A percentile compares a stretch with the other conserved stretches of the same genome.
Evolutionary conservation across 2,797 vertebrate genomes (phyloP).

Genomic region (Poeciliopsis infans): DNA sequence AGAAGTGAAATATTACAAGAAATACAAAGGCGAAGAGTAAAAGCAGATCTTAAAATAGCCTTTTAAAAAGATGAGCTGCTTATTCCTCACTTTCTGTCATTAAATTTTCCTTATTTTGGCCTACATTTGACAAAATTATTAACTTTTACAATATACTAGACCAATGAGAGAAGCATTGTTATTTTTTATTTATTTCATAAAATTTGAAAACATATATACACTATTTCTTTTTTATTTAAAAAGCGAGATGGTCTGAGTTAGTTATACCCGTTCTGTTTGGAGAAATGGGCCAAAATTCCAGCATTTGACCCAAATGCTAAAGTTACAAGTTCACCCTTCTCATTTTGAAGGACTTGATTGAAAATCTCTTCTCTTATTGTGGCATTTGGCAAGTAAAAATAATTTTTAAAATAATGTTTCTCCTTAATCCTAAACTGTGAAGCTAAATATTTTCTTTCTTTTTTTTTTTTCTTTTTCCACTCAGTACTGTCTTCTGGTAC

Average conservation of each 20-base stretch:
- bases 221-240: neutral
- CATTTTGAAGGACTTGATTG: neutral
- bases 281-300: neutral
- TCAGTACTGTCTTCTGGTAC: slow-evolving; percentile 89
- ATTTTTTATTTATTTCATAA: neutral
- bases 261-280: neutral
- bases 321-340: neutral
- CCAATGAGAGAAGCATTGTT: neutral
- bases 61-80: neutral
- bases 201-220: neutral
- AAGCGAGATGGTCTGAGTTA: neutral
- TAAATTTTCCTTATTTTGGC: neutral
- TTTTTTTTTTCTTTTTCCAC: slow-evolving; percentile 26
- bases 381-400: neutral
- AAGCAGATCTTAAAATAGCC: neutral
- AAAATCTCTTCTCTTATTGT: neutral
- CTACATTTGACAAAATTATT: neutral
- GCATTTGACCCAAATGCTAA: neutral
- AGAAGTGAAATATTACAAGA: neutral
- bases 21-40: neutral
- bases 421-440: no score
- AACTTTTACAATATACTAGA: neutral
- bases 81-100: neutral
- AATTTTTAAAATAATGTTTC: neutral
- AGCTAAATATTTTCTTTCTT: neutral